A percentile compares a stretch with the other conserved stretches of the same genome.
Evolutionary conservation across 2,797 vertebrate genomes (phyloP).

Genomic region (Propithecus deckenii): DNA sequence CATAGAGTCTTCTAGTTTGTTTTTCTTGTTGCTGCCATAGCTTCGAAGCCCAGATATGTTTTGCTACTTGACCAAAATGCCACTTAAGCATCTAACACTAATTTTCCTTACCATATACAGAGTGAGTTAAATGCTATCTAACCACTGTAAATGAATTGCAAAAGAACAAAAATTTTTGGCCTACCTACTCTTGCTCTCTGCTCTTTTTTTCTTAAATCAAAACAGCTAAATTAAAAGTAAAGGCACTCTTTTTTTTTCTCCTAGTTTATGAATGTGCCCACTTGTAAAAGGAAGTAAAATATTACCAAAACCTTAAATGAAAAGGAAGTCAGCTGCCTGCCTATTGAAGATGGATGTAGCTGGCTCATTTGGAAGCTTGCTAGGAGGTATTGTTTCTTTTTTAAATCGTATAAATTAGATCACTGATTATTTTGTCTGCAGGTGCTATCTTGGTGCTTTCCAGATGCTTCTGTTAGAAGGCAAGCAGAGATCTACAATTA

Average conservation of each 20-base stretch:
- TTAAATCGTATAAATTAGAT: not conserved
- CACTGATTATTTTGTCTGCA: not conserved
- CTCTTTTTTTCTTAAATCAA: not conserved
- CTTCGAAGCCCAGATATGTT: not conserved
- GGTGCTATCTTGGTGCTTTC: not conserved
- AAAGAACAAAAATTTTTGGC: not conserved
- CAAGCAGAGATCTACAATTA: not conserved
- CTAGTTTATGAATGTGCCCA: not conserved
- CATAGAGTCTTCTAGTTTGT: not conserved
- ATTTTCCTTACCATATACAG: not conserved
- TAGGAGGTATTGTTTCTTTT: not conserved
- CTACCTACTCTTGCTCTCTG: not conserved
- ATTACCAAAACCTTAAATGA: not conserved
- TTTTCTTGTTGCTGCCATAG: not conserved
- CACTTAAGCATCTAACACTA: not conserved
- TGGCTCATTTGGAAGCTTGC: not conserved
- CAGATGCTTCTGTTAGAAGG: not conserved
- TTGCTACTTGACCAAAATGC: slow-evolving; percentile 8
- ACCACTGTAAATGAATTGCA: not conserved
- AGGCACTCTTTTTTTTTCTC: not conserved
- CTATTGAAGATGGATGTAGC: not conserved
- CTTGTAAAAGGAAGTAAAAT: not conserved
- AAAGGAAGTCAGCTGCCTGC: not conserved
- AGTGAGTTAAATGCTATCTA: not conserved
- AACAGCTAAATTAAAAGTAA: not conserved